Evolutionary conservation across 2,113 vertebrate species (phyloP).

Genomic region (Triplophysa rosa): DNA sequence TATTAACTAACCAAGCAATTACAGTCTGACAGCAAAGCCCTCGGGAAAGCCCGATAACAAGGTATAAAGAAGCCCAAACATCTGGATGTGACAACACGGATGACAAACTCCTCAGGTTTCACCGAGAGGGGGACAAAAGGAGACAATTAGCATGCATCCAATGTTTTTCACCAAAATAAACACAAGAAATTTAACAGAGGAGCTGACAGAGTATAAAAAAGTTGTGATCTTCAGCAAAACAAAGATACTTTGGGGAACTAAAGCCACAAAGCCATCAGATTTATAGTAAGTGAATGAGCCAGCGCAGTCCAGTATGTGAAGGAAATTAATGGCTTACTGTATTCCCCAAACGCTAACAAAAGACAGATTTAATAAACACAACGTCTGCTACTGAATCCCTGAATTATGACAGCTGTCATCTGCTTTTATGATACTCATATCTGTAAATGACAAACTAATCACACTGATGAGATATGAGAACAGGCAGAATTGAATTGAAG

Average conservation of each 20-base stretch:
- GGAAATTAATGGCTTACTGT: not conserved
- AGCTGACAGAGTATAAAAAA: constrained; percentile 11
- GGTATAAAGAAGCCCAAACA: constrained; percentile 32
- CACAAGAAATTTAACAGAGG: not conserved
- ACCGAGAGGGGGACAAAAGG: not conserved
- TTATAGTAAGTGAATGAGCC: not conserved
- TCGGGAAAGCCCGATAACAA: constrained; percentile 36
- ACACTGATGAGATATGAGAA: constrained; percentile 7
- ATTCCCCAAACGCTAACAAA: not conserved
- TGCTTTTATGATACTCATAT: constrained; percentile 14
- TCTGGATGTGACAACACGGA: constrained; percentile 28
- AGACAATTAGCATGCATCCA: constrained; percentile 34
- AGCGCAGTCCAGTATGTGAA: not conserved
- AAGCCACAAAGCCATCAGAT: constrained; percentile 1
- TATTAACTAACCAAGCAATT: constrained; percentile 44
- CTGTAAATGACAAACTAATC: constrained; percentile 28
- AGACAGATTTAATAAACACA: constrained; percentile 3
- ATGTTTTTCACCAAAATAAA: constrained; percentile 15
- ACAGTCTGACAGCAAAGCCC: constrained; percentile 33
- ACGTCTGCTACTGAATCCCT: not conserved
- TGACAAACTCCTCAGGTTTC: constrained; percentile 23
- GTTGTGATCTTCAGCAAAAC: constrained; percentile 12
- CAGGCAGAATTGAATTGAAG: not conserved
- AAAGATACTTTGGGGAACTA: constrained; percentile 6
- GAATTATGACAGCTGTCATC: constrained; percentile 6